These are phyloP conservation scores for Atta cephalotes DNA, from an alignment of 1,140 invertebrate species.

Conservation along the genomic window DNA sequence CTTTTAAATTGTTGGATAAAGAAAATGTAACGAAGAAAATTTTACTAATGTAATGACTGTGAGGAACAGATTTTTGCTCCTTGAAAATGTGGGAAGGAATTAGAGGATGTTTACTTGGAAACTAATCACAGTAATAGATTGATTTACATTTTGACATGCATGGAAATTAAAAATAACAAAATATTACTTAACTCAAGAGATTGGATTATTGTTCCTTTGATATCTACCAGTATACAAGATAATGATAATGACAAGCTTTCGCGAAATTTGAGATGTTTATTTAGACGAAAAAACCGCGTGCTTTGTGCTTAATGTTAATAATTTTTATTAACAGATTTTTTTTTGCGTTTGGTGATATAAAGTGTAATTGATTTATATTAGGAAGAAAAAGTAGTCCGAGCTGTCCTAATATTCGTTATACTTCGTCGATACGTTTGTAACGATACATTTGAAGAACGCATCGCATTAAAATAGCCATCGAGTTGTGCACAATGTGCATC, in stretches of 20 bases:
- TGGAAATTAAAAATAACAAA: too few species aligned
- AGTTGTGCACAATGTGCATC: conserved; percentile 40
- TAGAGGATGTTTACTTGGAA: too few species aligned
- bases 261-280: neutral
- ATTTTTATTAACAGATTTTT: neutral
- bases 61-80: neutral
- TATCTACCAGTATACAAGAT: neutral
- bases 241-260: neutral
- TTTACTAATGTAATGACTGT: neutral
- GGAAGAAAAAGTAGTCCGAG: neutral
- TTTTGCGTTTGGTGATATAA: neutral
- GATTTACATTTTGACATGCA: too few species aligned
- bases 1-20: neutral
- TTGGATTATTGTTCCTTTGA: too few species aligned
- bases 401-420: neutral
- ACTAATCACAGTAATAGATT: too few species aligned
- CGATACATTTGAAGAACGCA: neutral
- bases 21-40: neutral
- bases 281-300: neutral
- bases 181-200: too few species aligned
- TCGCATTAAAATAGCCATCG: conserved; percentile 36
- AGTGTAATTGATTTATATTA: neutral
- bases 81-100: too few species aligned
- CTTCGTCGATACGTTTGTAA: neutral
- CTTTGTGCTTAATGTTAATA: neutral